Base-by-base conservation (phyloP, 2,797 vertebrate species). In the Coreius guichenoti region DNA sequence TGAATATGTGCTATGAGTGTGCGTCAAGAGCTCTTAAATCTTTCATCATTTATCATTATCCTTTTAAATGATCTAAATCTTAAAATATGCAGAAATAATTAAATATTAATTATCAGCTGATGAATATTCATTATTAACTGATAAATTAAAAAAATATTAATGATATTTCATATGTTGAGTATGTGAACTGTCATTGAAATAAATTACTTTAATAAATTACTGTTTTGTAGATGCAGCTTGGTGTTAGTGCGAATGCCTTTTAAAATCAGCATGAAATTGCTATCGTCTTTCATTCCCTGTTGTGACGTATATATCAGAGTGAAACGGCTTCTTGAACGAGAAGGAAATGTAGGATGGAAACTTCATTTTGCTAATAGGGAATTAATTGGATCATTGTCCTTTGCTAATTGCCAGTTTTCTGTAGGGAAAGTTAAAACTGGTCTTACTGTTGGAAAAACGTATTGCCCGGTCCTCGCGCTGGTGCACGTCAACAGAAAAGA, bases 61-160 rank as follows among this genome's bases (percentile, higher is more conserved):
- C 26, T 29, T 74, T 74, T 49, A 11, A 75, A 75, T 36, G 31
- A 51, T 23, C 19, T 75, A 54, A 75, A 73, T 73, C 8, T 73
- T 73, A 26, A 73, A 75, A 54, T 17, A 16, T 54, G 47, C 73
- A 31, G 11, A 33, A 21, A 54, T 21, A 54, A 6, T 51, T 3
- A 36, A 33, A 73, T 47, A 73, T 73, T 29, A 1, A 56, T 54
- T 36, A 16, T 56, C 6, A 21, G 29, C 47, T 36, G 33, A n/a
- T 56, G 54, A 36, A 56, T 56, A 14, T 76, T 56, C 9, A 31
- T 33, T 8, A 33, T 76, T 51, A 36, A 36, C 31, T 56, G 23
- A 23, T 76, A 54, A 51, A 12, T 51, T 19, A 29, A 19, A 26
- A 47, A 49, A 9, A 29, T 45, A 43, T 70, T 4, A 12, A 1